Evolutionary conservation across 2,113 vertebrate genomes (phyloP).

Genomic region (Paralichthys olivaceus): DNA sequence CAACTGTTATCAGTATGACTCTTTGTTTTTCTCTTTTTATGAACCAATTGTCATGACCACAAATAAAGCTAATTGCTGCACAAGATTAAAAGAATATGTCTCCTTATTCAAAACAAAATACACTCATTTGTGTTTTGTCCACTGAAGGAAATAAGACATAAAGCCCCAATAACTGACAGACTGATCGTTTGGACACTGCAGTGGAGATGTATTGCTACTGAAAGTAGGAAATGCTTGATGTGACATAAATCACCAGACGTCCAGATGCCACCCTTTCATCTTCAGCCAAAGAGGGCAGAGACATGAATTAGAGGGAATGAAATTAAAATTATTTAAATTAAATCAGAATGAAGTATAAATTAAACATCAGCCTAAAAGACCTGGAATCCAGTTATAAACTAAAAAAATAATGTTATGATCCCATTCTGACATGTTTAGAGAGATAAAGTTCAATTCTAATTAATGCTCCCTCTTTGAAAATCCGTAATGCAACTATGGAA

Average conservation of each 20-base stretch:
- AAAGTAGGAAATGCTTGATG: slow-evolving; percentile 16
- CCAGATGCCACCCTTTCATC: slow-evolving; percentile 39
- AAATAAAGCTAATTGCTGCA: not conserved
- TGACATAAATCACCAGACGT: slow-evolving; percentile 8
- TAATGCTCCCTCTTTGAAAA: no score
- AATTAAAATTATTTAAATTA: slow-evolving; percentile 8
- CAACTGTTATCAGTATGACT: not conserved
- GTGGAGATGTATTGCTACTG: not conserved
- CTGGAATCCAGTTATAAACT: slow-evolving; percentile 1
- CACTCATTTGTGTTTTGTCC: not conserved
- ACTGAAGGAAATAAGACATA: not conserved
- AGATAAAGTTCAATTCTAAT: no score
- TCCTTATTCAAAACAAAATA: not conserved
- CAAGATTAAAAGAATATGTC: not conserved
- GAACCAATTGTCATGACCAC: not conserved
- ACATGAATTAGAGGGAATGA: slow-evolving; percentile 13
- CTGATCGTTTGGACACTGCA: not conserved
- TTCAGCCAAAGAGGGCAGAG: slow-evolving; percentile 30
- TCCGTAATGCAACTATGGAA: no score
- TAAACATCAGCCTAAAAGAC: slow-evolving; percentile 15
- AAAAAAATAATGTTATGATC: not conserved
- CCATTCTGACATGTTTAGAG: not conserved
- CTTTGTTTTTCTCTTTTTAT: not conserved
- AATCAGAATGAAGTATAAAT: slow-evolving; percentile 26
- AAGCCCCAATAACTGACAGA: slow-evolving; percentile 1